phyloP scores from a whole-genome alignment of 2,113 vertebrate species.

The Theropithecus gelada region DNA sequence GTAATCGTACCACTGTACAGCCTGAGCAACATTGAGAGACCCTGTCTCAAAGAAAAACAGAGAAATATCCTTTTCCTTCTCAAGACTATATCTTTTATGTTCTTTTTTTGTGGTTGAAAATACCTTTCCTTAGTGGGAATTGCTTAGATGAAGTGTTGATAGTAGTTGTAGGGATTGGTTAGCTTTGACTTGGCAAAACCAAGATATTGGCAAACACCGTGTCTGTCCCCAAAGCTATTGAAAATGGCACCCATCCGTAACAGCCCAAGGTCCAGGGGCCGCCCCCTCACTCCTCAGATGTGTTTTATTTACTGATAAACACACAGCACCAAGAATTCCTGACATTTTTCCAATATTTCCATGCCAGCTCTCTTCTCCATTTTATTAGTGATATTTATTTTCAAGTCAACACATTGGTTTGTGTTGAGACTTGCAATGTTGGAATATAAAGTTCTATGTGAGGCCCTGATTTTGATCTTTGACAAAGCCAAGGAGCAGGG shows the following conservation, averaged over 20 bases:
- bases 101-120: background rate
- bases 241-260: rapidly evolving
- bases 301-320: background rate
- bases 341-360: rapidly evolving
- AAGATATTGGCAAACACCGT: rapidly evolving
- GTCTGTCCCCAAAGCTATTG: background rate
- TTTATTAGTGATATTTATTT: background rate
- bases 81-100: background rate
- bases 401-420: background rate
- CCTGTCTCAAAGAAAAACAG: no score
- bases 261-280: background rate
- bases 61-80: background rate
- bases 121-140: background rate
- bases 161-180: rapidly evolving
- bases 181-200: background rate
- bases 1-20: no score
- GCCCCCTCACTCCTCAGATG: rapidly evolving
- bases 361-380: background rate
- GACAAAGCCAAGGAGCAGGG: background rate
- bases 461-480: constrained; percentile 36
- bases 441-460: rapidly evolving
- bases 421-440: constrained; percentile 45
- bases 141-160: rapidly evolving
- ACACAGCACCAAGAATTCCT: rapidly evolving
- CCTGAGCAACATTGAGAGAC: no score